Conservation (phyloP, 2,888 invertebrate species). For the Harpagoxenus sublaevis region DNA sequence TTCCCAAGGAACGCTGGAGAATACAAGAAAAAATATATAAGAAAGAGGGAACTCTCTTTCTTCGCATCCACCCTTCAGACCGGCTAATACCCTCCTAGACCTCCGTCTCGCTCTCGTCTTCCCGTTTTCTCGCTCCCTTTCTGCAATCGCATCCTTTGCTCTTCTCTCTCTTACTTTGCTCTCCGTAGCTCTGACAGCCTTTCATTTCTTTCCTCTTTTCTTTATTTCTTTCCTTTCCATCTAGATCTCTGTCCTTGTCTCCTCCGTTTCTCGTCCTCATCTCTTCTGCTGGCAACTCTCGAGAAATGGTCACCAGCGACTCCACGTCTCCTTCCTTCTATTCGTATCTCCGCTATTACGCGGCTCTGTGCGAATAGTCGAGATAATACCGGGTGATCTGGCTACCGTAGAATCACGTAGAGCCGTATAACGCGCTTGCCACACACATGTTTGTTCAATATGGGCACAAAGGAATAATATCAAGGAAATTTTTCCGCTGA, state of each 20-base stretch:
- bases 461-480: neutral
- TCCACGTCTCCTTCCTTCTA: constrained; percentile 46
- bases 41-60: constrained; percentile 86
- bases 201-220: constrained; percentile 76
- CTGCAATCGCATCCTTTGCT: constrained; percentile 54
- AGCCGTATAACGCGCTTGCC: neutral
- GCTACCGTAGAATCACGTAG: constrained; percentile 47
- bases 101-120: constrained; percentile 79
- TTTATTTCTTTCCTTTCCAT: constrained; percentile 64
- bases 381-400: constrained; percentile 58
- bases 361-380: constrained; percentile 46
- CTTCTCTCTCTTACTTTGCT: constrained; percentile 60
- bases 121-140: constrained; percentile 64
- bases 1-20: constrained; percentile 88
- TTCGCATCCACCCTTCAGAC: constrained; percentile 86
- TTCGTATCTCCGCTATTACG: constrained; percentile 49
- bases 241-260: constrained; percentile 48
- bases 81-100: constrained; percentile 85
- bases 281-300: constrained; percentile 36
- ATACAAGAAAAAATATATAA: constrained; percentile 85
- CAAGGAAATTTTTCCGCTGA: constrained; percentile 4
- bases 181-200: constrained; percentile 83
- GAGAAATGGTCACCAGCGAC: constrained; percentile 51
- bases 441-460: neutral
- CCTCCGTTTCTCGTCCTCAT: constrained; percentile 30